Conservation (phyloP, 2,888 invertebrate genomes). For the Schizaphis graminum region DNA sequence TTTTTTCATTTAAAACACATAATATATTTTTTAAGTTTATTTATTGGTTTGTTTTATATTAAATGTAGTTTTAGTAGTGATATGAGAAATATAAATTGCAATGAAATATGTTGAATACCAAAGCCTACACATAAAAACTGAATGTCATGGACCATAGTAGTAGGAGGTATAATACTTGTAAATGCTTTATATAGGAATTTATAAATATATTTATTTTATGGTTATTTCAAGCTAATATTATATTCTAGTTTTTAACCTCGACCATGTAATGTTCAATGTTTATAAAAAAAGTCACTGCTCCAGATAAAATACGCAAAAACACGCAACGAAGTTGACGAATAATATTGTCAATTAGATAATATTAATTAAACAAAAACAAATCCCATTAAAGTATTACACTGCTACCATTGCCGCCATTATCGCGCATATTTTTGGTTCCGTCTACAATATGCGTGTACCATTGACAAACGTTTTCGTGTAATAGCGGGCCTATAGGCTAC, state of each 20-base stretch:
- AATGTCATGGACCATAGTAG: not conserved
- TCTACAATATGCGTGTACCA: slow-evolving; percentile 23
- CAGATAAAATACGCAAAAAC: not conserved
- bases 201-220: slow-evolving; percentile 8
- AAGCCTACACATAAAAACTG: not conserved
- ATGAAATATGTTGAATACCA: not conserved
- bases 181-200: not conserved
- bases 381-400: not conserved
- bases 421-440: not conserved
- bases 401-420: not conserved
- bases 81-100: not conserved
- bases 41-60: not conserved
- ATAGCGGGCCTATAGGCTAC: not conserved
- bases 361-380: not conserved
- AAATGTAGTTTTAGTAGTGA: not conserved
- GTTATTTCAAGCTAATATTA: slow-evolving; percentile 5
- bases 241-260: not conserved
- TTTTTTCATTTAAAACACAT: not conserved
- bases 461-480: slow-evolving; percentile 14
- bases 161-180: not conserved
- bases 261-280: not conserved
- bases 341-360: not conserved
- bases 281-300: not conserved
- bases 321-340: not conserved
- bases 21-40: not conserved